Base-by-base conservation (phyloP, 2,797 vertebrate species). In the Takifugu ocellatus region DNA sequence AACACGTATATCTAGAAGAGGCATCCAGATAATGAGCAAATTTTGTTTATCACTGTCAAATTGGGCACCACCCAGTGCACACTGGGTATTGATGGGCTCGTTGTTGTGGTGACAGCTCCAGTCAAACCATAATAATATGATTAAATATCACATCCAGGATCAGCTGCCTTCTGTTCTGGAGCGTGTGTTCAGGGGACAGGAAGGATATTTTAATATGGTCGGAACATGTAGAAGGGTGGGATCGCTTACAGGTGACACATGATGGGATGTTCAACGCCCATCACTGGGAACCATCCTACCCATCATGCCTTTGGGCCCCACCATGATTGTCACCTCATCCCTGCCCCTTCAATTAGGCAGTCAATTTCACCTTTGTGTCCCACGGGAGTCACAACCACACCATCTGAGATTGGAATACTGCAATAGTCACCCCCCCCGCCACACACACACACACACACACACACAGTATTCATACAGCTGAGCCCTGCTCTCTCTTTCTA, bases 341-440 rank as follows among this genome's bases (percentile, higher is more conserved):
- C 77, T 85, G 88, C 88, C 88, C 88, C 92, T 91, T 91, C 89
- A 90, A 91, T 91, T 92, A 92, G 88, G 85, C 75, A 85, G 88
- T 91, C 91, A 78, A 92, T 92, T 92, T 91, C 89, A 87, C 81
- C 84, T 62, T 50, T 2, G 36, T 27, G 77, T 86, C 90, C 78
- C 90, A 49, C 1, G 86, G 90, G 91, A 88, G 68, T 63, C 72
- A 71, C 82, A 71, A 66, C 70, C 76, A 77, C 79, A 73, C 77
- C 81, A 76, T 79, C 70, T 33, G 29, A 89, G 88, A 91, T 90
- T 90, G 85, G 81, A 84, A 85, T 83, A 69, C 80, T 59, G 66
- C 78, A 76, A 83, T 79, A 64, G 70, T 56, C 57, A 24, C 55
- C 56, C 31, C 51, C 51, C 25, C 27, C 39, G 11, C 57, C 16